Percentiles rank a stretch among this genome's conserved stretches.
Conservation (phyloP, 2,888 invertebrate genomes). For the Zaprionus bogoriensis region DNA sequence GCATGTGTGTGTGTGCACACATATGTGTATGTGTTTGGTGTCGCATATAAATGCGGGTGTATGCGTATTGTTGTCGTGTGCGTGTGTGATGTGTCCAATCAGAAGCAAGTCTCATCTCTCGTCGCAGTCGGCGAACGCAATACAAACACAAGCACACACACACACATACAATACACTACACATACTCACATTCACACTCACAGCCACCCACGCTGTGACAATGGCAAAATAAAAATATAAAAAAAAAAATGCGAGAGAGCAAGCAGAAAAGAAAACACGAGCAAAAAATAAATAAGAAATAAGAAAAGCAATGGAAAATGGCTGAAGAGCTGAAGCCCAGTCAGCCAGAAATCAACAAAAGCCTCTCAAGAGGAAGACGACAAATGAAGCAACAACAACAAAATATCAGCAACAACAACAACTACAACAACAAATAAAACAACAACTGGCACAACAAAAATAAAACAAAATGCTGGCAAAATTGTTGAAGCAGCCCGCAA, state of each 20-base stretch:
- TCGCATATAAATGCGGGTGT: constrained; percentile 26
- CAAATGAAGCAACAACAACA: constrained; percentile 19
- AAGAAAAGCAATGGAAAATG: constrained; percentile 28
- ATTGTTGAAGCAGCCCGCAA: constrained; percentile 32
- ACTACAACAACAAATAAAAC: constrained; percentile 7
- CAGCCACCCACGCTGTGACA: constrained; percentile 24
- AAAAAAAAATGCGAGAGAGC: too few relatives aligned
- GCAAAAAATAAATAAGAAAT: constrained; percentile 12
- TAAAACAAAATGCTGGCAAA: constrained; percentile 29
- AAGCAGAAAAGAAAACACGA: not conserved
- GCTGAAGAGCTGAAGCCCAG: constrained; percentile 48
- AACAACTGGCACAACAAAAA: too few relatives aligned
- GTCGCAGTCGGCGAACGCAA: not conserved
- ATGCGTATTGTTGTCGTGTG: constrained; percentile 22
- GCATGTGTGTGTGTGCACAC: constrained; percentile 21
- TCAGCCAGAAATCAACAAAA: constrained; percentile 70
- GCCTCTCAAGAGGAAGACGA: constrained; percentile 47
- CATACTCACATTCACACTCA: constrained; percentile 14
- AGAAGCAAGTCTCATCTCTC: constrained; percentile 61
- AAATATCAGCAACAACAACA: not conserved
- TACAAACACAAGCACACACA: constrained; percentile 21
- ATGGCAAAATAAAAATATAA: constrained; percentile 18
- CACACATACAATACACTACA: constrained; percentile 8
- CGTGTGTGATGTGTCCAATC: constrained; percentile 69
- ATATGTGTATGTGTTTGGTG: constrained; percentile 36